Evolutionary conservation across 2,113 vertebrate species (phyloP).

Genomic region (Accipiter virgatus): DNA sequence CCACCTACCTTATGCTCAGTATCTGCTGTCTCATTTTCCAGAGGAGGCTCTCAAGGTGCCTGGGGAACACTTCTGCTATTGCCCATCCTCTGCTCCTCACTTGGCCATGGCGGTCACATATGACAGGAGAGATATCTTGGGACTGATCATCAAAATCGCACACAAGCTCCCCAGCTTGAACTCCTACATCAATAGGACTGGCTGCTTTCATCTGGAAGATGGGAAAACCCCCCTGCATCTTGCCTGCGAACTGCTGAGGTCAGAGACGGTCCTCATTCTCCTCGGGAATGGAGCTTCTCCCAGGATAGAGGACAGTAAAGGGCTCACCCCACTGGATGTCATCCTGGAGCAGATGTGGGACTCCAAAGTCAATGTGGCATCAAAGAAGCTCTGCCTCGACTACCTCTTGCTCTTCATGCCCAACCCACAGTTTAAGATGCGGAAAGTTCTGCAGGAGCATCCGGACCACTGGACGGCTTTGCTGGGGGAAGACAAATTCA

Average conservation of each 20-base stretch:
- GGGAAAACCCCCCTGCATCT: slow-evolving; percentile 84
- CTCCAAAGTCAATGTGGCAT: slow-evolving; percentile 67
- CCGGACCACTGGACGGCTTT: slow-evolving; percentile 75
- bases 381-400: slow-evolving; percentile 80
- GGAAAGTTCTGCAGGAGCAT: slow-evolving; percentile 71
- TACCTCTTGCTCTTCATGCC: slow-evolving; percentile 86
- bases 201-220: slow-evolving; percentile 78
- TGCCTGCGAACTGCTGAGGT: slow-evolving; percentile 83
- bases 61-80: slow-evolving; percentile 84
- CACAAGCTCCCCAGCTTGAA: slow-evolving; percentile 72
- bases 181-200: slow-evolving; percentile 75
- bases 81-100: slow-evolving; percentile 81
- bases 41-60: slow-evolving; percentile 82
- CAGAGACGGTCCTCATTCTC: slow-evolving; percentile 80
- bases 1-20: slow-evolving; percentile 83
- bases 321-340: slow-evolving; percentile 82
- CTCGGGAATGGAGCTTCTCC: slow-evolving; percentile 85
- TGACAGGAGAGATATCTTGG: slow-evolving; percentile 82
- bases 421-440: slow-evolving; percentile 77
- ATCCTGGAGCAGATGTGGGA: slow-evolving; percentile 81
- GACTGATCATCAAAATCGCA: slow-evolving; percentile 82
- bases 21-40: slow-evolving; percentile 79
- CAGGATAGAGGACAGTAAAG: slow-evolving; percentile 76
- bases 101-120: slow-evolving; percentile 86
- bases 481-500: slow-evolving; percentile 81